Conservation (phyloP, 2,113 vertebrate genomes). For the Geococcyx californianus region DNA sequence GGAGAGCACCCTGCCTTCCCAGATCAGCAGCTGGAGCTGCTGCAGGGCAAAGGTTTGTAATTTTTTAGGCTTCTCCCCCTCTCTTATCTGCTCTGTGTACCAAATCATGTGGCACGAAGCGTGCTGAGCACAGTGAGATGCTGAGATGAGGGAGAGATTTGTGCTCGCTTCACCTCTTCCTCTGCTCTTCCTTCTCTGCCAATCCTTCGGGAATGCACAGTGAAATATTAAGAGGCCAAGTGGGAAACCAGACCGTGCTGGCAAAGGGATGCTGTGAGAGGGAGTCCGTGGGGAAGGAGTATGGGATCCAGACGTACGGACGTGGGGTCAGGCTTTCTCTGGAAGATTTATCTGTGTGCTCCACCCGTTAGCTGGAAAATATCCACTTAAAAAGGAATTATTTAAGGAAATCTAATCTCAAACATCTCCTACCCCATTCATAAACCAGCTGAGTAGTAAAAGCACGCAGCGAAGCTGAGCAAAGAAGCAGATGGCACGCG, state of each 20-base stretch:
- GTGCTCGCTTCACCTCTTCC: not conserved
- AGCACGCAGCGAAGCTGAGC: fast-evolving
- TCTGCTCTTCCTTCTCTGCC: not conserved
- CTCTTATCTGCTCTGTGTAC: fast-evolving
- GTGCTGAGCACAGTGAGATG: fast-evolving
- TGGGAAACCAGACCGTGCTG: not conserved
- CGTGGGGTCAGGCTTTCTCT: not conserved
- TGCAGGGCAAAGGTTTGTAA: not conserved
- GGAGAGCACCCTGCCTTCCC: not conserved
- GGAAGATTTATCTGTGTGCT: not conserved
- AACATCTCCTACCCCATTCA: not conserved
- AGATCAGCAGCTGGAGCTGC: not conserved
- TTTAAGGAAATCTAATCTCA: not conserved
- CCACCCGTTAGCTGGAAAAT: not conserved
- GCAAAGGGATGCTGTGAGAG: not conserved
- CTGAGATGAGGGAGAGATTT: not conserved
- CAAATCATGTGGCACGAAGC: not conserved
- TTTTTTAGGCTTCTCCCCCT: no score
- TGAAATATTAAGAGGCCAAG: not conserved
- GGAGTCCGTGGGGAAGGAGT: not conserved
- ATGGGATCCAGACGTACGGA: fast-evolving
- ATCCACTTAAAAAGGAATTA: not conserved
- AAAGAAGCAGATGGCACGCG: not conserved
- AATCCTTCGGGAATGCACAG: not conserved
- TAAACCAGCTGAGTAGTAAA: not conserved